Evolutionary conservation across 2,113 vertebrate species (phyloP).

Genomic region (Scomber colias): DNA sequence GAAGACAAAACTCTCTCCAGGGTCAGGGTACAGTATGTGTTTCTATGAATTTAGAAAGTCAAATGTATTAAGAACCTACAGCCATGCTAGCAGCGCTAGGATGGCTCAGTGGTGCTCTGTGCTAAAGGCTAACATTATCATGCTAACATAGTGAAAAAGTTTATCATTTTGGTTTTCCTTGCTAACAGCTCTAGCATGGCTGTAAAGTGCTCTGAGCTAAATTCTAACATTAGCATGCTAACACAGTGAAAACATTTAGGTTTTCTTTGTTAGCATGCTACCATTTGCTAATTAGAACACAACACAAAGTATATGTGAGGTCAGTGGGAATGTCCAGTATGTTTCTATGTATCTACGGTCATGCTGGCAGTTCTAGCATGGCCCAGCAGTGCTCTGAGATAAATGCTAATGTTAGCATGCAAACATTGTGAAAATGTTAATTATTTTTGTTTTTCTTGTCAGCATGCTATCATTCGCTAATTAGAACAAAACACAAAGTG

Average conservation of each 20-base stretch:
- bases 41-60: not conserved
- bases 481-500: too few species aligned
- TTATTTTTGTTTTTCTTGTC: too few species aligned
- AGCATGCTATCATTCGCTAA: too few species aligned
- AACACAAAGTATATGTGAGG: too few species aligned
- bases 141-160: not conserved
- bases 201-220: too few species aligned
- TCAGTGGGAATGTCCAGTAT: not conserved
- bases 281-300: too few species aligned
- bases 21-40: constrained; percentile 3
- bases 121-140: constrained; percentile 1
- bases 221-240: too few species aligned
- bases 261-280: too few species aligned
- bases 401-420: constrained; percentile 5
- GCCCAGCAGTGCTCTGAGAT: not conserved
- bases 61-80: not conserved
- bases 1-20: not conserved
- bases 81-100: constrained; percentile 26
- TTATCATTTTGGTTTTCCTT: too few species aligned
- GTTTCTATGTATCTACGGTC: constrained; percentile 15
- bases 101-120: not conserved
- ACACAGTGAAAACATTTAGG: too few species aligned
- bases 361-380: constrained; percentile 19
- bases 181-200: too few species aligned
- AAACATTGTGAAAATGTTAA: not conserved